Percentiles rank a stretch among this genome's conserved stretches.
phyloP scores from a whole-genome alignment of 1,140 invertebrate species.

The Pseudachorutes palmiensis region DNA sequence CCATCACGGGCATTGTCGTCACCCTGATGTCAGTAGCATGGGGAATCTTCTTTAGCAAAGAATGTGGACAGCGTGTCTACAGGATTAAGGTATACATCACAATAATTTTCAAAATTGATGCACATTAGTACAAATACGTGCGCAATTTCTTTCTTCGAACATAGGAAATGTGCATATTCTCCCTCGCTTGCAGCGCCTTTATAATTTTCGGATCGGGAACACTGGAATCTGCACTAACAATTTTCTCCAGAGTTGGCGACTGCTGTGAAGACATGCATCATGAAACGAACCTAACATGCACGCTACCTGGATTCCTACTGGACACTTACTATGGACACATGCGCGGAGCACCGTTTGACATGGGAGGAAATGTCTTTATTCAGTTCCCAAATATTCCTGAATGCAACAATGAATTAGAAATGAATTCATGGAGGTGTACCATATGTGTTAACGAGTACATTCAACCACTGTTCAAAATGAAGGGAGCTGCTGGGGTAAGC shows the following conservation, averaged over 20 bases:
- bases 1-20: background rate
- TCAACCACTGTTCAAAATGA: conserved; percentile 2
- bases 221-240: background rate
- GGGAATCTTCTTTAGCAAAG: background rate
- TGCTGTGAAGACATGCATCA: conserved; percentile 1
- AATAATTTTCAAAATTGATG: background rate
- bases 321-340: background rate
- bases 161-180: background rate
- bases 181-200: background rate
- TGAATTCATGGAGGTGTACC: conserved; percentile 4
- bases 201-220: background rate
- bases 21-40: conserved; percentile 5
- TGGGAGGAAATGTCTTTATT: background rate
- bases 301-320: background rate
- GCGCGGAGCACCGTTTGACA: background rate
- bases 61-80: background rate
- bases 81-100: conserved; percentile 7
- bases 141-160: background rate
- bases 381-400: conserved; percentile 4
- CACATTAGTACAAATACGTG: background rate
- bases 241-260: background rate
- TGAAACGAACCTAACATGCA: background rate
- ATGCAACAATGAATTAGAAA: background rate
- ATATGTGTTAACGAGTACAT: conserved; percentile 8
- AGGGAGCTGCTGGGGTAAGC: conserved; percentile 17